Percentiles rank a stretch among this genome's conserved stretches.
phyloP scores from a whole-genome alignment of 2,113 vertebrate genomes.

The Xenopus laevis region DNA sequence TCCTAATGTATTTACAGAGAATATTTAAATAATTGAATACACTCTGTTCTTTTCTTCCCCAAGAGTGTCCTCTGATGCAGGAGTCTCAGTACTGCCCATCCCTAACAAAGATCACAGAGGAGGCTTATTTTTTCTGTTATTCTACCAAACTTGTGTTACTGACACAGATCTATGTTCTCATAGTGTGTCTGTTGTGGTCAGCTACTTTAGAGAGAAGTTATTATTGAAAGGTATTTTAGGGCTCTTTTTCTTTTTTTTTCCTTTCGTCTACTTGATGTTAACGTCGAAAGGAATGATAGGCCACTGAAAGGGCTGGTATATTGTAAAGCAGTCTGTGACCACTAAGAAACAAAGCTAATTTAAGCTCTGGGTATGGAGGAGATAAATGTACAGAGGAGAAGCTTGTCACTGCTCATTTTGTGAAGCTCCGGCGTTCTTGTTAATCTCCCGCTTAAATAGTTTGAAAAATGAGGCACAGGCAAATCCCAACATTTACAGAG shows the following conservation, averaged over 20 bases:
- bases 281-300: constrained; percentile 30
- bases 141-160: constrained; percentile 8
- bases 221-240: constrained; percentile 2
- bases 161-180: not conserved
- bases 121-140: not conserved
- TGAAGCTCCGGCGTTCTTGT: not conserved
- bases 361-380: constrained; percentile 19
- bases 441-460: constrained; percentile 3
- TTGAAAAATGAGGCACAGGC: constrained; percentile 22
- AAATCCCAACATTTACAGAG: not conserved
- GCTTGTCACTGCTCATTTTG: constrained; percentile 1
- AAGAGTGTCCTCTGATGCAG: too few relatives aligned
- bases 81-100: too few relatives aligned
- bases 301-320: constrained; percentile 27
- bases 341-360: constrained; percentile 41
- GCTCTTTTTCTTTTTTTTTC: not conserved
- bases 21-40: too few relatives aligned
- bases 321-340: constrained; percentile 34
- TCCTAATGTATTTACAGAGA: too few relatives aligned
- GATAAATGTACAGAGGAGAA: constrained; percentile 21
- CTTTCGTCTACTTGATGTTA: constrained; percentile 29
- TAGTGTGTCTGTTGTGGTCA: not conserved
- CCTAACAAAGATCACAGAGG: not conserved
- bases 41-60: too few relatives aligned
- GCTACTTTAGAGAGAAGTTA: not conserved